Evolutionary conservation across 2,113 vertebrate genomes (phyloP), one percentile per base, ranked within the genome.

Genomic region (Aix galericulata): DNA sequence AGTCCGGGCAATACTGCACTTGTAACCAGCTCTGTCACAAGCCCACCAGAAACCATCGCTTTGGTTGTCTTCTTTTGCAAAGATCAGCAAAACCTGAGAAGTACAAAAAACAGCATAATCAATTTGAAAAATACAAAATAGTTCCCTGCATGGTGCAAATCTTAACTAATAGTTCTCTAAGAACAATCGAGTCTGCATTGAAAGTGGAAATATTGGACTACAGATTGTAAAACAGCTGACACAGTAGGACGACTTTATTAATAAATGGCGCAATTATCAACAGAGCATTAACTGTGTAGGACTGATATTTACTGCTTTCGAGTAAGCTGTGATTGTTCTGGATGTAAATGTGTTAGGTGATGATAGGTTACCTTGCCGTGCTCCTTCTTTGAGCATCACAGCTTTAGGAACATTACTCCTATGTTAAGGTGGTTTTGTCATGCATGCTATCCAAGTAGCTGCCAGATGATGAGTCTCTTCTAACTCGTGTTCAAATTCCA

Each of bases 1-100:
- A 27, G 99, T 99, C 48, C 98, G 97, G 31, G 99, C 98, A 68
- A 99, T 98, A 90, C 98, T 99, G 93, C 99, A 99, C 53, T 97
- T 97, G 96, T 99, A 99, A 11, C 99, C 99, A 3, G 99, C 99
- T 66, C 98, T 98, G 94, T 99, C 99, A 69, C 99, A 99, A 80
- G 99, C 99, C 99, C 99, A 99, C 99, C 99, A 99, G 97, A 99
- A 99, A 10, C 98, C 99, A 86, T 99, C 99, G 36, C 99, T 99
- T 93, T 99, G 99, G 93, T 97, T 98, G 93, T 99, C 99, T 97
- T 99, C 99, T 95, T 99, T 99, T 36, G 98, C 98, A 91, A 99
- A 99, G 81, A 99, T 98, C 89, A 99, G 98, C 97, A 99, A 97
- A 96, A 99, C 99, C 99, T 99, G 97, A 68, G 97, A 96, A 75